phyloP scores from a whole-genome alignment of 2,113 vertebrate genomes.

The Burhinus oedicnemus region DNA sequence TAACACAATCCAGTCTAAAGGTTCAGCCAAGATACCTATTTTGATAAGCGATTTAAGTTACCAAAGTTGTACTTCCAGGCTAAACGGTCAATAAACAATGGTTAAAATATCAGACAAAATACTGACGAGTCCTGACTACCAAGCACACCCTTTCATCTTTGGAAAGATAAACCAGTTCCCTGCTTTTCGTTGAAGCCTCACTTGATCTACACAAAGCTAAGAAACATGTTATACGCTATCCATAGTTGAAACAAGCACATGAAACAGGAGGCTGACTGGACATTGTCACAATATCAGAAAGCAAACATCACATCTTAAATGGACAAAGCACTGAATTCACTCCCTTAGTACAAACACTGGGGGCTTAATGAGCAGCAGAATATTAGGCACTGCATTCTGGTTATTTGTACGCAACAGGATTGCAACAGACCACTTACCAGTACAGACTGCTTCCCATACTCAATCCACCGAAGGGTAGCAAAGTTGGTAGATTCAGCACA shows the following conservation, averaged over 20 bases:
- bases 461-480: conserved; percentile 94
- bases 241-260: background rate
- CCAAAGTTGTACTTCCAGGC: background rate
- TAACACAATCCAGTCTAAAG: background rate
- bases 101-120: background rate
- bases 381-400: background rate
- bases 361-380: background rate
- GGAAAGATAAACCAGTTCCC: background rate
- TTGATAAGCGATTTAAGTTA: background rate
- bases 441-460: conserved; percentile 94
- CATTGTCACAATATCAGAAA: background rate
- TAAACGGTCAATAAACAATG: background rate
- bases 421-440: conserved; percentile 78
- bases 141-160: background rate
- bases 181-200: background rate
- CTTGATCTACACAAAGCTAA: background rate
- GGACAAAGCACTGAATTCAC: background rate
- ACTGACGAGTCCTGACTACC: background rate
- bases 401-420: background rate
- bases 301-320: background rate
- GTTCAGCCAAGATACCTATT: background rate
- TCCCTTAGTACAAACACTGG: background rate
- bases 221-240: background rate
- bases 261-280: background rate
- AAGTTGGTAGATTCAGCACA: conserved; percentile 98